Conservation (phyloP, 1,140 invertebrate species). For the Pseudomyrmex gracilis region DNA sequence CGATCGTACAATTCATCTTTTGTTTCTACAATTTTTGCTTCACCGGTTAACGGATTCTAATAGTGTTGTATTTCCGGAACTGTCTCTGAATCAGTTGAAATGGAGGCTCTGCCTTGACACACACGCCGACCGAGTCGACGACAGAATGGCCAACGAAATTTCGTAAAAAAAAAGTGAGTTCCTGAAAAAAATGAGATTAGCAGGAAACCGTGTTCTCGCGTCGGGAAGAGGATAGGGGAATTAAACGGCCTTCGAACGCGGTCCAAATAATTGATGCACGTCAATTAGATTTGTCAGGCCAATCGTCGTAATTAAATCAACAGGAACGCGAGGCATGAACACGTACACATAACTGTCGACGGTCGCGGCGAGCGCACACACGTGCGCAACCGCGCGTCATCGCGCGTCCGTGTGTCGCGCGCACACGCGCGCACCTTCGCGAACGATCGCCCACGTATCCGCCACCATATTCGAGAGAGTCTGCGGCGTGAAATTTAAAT, state of each 20-base stretch:
- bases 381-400: background rate
- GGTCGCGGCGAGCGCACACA: conserved; percentile 30
- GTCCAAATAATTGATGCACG: conserved; percentile 80
- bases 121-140: conserved; percentile 21
- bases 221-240: conserved; percentile 69
- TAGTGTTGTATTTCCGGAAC: background rate
- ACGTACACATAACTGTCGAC: conserved; percentile 54
- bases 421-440: conserved; percentile 1
- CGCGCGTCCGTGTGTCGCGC: too few species aligned
- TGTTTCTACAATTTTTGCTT: too few species aligned
- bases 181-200: conserved; percentile 75
- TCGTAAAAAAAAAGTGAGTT: conserved; percentile 40
- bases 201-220: conserved; percentile 61
- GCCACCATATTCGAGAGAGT: conserved; percentile 38
- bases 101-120: background rate
- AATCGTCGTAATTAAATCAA: conserved; percentile 81
- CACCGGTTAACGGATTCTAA: too few species aligned
- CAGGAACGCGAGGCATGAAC: conserved; percentile 67
- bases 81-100: conserved; percentile 20
- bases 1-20: background rate
- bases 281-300: conserved; percentile 82
- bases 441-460: conserved; percentile 20
- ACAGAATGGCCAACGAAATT: conserved; percentile 51
- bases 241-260: conserved; percentile 77
- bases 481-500: conserved; percentile 77